A percentile compares a stretch with the other conserved stretches of the same genome.
Evolutionary conservation across 2,888 invertebrate species (phyloP).

Genomic region (Clitarchus hookeri): DNA sequence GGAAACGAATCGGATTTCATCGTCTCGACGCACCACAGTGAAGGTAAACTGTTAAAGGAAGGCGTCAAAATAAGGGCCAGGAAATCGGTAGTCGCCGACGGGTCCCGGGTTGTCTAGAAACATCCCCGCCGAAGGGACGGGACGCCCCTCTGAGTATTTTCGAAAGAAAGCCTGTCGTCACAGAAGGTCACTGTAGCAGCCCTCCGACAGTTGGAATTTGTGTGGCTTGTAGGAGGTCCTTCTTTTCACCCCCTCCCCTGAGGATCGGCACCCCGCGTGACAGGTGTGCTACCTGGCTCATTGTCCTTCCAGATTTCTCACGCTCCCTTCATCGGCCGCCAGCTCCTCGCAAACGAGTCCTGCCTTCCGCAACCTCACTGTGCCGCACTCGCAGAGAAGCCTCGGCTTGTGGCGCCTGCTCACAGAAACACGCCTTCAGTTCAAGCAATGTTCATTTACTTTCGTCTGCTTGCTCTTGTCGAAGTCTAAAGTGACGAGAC

Average conservation of each 20-base stretch:
- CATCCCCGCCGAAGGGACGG: not conserved
- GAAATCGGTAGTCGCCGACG: too few relatives aligned
- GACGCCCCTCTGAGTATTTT: not conserved
- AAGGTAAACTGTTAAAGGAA: too few relatives aligned
- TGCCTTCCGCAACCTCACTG: not conserved
- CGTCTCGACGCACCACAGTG: too few relatives aligned
- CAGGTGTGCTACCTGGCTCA: slow-evolving; percentile 2
- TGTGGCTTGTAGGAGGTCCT: not conserved
- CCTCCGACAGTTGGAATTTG: not conserved
- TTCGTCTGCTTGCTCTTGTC: too few relatives aligned
- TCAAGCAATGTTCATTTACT: too few relatives aligned
- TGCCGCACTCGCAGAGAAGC: not conserved
- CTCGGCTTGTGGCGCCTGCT: not conserved
- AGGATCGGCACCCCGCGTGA: not conserved
- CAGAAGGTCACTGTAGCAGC: not conserved
- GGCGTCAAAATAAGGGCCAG: too few relatives aligned
- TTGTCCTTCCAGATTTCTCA: not conserved
- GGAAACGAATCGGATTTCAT: too few relatives aligned
- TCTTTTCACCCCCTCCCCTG: not conserved
- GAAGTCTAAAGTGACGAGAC: too few relatives aligned
- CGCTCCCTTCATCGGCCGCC: not conserved
- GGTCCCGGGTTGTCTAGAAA: not conserved
- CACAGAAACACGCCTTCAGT: too few relatives aligned
- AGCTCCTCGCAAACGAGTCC: not conserved
- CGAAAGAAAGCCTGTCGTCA: not conserved